phyloP scores from a whole-genome alignment of 2,113 vertebrate species.

The Desmodus rotundus region DNA sequence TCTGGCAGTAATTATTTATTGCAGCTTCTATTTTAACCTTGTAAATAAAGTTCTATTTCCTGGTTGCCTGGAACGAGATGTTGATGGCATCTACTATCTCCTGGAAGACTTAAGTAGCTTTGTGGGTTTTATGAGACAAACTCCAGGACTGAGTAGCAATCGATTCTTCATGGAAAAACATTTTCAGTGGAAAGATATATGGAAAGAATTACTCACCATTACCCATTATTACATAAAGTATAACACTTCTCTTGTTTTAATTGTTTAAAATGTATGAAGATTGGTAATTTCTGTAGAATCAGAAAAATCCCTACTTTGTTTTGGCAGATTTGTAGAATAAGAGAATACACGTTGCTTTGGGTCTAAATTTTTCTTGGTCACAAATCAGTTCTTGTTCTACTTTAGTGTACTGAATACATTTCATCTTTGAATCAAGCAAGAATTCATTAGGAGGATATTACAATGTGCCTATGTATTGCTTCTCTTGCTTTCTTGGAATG shows the following conservation, averaged over 20 bases:
- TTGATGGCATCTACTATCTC: neutral
- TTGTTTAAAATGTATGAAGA: conserved; percentile 38
- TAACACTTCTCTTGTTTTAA: neutral
- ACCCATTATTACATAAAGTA: neutral
- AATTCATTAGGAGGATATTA: conserved; percentile 4
- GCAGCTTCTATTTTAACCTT: conserved; percentile 64
- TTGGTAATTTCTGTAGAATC: neutral
- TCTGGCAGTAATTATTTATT: conserved; percentile 66
- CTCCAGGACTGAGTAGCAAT: conserved; percentile 28
- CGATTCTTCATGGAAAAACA: conserved; percentile 28
- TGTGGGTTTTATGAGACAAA: neutral
- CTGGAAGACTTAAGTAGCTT: conserved; percentile 53
- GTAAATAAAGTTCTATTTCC: conserved; percentile 47
- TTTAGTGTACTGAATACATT: neutral
- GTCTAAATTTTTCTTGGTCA: neutral
- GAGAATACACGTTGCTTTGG: neutral
- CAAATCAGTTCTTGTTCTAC: neutral
- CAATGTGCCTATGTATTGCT: neutral
- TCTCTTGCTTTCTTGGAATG: neutral
- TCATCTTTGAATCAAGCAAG: conserved; percentile 17
- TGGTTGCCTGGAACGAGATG: conserved; percentile 41
- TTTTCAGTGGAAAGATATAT: neutral
- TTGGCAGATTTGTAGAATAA: neutral
- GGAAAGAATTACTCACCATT: conserved; percentile 23
- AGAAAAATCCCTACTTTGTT: neutral